Percentiles rank a stretch among this genome's conserved stretches.
Conservation (phyloP, 2,797 vertebrate genomes). For the Aratinga solstitialis region DNA sequence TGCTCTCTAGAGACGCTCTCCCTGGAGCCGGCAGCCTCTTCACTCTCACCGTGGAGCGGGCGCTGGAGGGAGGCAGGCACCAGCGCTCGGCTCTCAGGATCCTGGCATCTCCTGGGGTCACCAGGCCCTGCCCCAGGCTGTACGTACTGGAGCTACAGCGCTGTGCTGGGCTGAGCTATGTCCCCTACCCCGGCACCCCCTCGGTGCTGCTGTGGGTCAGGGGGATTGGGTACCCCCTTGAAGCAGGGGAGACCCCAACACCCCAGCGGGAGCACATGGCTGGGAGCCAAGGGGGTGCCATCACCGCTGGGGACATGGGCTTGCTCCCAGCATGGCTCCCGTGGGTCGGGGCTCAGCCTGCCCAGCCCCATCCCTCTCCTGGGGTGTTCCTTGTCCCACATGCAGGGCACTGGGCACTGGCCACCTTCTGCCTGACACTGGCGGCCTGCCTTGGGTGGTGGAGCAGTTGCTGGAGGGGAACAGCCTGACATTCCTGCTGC, state of each 20-base stretch:
- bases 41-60: slow-evolving; percentile 76
- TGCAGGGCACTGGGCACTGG: slow-evolving; percentile 35
- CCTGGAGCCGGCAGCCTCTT: slow-evolving; percentile 78
- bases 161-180: accelerated
- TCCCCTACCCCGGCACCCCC: accelerated
- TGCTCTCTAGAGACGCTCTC: not conserved
- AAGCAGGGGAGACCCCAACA: not conserved
- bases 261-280: accelerated
- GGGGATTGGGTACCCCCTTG: not conserved
- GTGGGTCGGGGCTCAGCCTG: accelerated
- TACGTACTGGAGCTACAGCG: not conserved
- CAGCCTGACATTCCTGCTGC: slow-evolving; percentile 77
- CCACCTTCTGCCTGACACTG: not conserved
- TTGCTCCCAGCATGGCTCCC: not conserved
- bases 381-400: slow-evolving; percentile 1
- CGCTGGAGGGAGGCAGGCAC: not conserved
- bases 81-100: slow-evolving; percentile 60
- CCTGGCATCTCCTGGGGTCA: slow-evolving; percentile 1
- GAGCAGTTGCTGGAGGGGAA: slow-evolving; percentile 79
- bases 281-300: not conserved
- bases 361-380: not conserved
- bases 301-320: accelerated
- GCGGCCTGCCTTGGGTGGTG: slow-evolving; percentile 75
- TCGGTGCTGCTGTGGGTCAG: accelerated
- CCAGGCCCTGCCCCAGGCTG: not conserved